Conservation (phyloP, 2,797 vertebrate species). For the Sciaenops ocellatus region DNA sequence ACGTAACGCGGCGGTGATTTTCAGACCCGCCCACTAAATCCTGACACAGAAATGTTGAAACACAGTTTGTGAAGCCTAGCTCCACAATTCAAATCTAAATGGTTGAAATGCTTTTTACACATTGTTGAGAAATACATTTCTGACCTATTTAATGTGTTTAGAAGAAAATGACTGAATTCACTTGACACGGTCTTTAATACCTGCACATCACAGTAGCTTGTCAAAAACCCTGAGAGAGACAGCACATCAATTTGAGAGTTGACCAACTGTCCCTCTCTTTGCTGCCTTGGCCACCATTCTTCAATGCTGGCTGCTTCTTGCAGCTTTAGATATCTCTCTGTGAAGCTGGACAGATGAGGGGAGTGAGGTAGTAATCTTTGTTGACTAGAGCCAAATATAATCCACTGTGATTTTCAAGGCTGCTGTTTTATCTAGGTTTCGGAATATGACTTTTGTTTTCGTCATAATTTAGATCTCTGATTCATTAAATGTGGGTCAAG, state of each 20-base stretch:
- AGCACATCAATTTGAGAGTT: slow-evolving; percentile 46
- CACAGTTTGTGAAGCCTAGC: no score
- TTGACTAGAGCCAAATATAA: slow-evolving; percentile 66
- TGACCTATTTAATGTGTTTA: no score
- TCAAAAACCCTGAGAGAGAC: slow-evolving; percentile 41
- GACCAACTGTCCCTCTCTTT: slow-evolving; percentile 39
- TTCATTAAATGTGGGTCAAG: slow-evolving; percentile 33
- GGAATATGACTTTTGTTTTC: slow-evolving; percentile 61
- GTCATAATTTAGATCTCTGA: slow-evolving; percentile 55
- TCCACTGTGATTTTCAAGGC: slow-evolving; percentile 58
- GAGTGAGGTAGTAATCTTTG: slow-evolving; percentile 67
- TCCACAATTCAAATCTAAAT: no score
- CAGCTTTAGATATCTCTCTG: slow-evolving; percentile 56
- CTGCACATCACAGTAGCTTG: slow-evolving; percentile 38
- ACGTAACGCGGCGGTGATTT: no score
- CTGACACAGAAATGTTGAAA: no score
- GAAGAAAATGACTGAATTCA: no score
- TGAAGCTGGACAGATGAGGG: slow-evolving; percentile 61
- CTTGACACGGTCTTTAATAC: no score
- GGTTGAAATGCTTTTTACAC: no score
- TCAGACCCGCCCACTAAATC: no score
- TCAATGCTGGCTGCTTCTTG: slow-evolving; percentile 45
- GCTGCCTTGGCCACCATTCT: slow-evolving; percentile 42
- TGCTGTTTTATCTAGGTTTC: slow-evolving; percentile 49
- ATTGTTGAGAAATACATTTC: no score